These are phyloP conservation scores for Alfaro cultratus DNA, from an alignment of 2,797 vertebrate genomes.

Conservation along the genomic window DNA sequence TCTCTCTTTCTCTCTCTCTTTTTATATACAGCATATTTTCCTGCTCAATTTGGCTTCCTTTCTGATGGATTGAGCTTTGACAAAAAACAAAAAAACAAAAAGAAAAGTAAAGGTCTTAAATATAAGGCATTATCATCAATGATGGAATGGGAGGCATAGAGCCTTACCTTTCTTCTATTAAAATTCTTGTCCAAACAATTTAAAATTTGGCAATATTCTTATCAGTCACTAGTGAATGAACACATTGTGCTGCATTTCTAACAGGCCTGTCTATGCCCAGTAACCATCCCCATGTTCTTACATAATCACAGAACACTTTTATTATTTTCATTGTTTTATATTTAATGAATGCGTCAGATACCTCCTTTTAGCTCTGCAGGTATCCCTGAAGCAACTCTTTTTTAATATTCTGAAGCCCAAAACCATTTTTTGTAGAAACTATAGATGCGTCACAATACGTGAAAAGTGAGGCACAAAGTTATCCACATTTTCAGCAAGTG, in stretches of 20 bases:
- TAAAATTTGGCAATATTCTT: conserved; percentile 1
- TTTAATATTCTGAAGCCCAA: background rate
- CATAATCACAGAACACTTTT: background rate
- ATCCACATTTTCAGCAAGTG: background rate
- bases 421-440: background rate
- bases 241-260: background rate
- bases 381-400: background rate
- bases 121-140: conserved; percentile 6
- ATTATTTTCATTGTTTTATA: background rate
- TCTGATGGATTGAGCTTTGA: conserved; percentile 21
- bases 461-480: background rate
- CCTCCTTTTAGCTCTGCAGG: background rate
- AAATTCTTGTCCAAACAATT: background rate
- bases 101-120: conserved; percentile 15
- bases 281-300: background rate
- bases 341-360: background rate
- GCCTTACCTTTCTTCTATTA: background rate
- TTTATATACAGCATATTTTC: conserved; percentile 24
- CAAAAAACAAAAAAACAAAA: conserved; percentile 8
- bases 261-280: background rate
- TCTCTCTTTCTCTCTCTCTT: conserved; percentile 3
- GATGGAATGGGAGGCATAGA: background rate
- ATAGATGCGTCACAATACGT: background rate
- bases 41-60: conserved; percentile 34
- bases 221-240: background rate